Conservation (phyloP, 2,113 vertebrate genomes). For the Rhinoderma darwinii region DNA sequence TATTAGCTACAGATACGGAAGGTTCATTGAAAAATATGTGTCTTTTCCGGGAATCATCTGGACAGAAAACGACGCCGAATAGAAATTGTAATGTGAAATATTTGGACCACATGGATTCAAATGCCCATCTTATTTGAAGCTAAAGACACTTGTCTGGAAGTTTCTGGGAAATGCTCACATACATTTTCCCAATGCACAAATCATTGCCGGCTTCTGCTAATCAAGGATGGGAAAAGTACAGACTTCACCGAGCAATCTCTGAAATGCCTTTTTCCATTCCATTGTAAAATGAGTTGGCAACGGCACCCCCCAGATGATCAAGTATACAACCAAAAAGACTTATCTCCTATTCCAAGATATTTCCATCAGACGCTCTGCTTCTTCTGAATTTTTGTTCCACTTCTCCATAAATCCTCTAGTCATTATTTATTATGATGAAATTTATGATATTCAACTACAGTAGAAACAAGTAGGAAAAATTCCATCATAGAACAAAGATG, state of each 20-base stretch:
- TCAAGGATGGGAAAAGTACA: conserved; percentile 50
- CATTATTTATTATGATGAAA: neutral
- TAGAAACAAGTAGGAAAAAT: neutral
- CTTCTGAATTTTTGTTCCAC: neutral
- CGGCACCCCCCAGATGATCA: neutral
- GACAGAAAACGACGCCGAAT: conserved; percentile 17
- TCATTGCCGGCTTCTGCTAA: conserved; percentile 47
- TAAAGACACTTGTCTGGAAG: conserved; percentile 49
- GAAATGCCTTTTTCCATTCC: conserved; percentile 52
- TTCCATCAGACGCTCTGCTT: neutral
- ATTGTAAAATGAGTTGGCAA: conserved; percentile 54
- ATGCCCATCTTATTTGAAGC: conserved; percentile 44
- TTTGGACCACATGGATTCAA: conserved; percentile 57
- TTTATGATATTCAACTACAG: neutral
- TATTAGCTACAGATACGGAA: conserved; percentile 40
- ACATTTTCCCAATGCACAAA: conserved; percentile 55
- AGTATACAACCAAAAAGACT: conserved; percentile 12
- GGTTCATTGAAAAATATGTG: conserved; percentile 56
- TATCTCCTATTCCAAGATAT: conserved; percentile 35
- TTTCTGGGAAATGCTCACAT: conserved; percentile 53
- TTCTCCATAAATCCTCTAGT: conserved; percentile 2
- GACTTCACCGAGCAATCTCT: conserved; percentile 31
- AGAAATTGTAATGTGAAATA: conserved; percentile 50
- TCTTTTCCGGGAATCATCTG: conserved; percentile 58
- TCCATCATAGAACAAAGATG: neutral